Base-by-base conservation (phyloP, 2,888 invertebrate genomes). In the Dysmachus trigonus region DNA sequence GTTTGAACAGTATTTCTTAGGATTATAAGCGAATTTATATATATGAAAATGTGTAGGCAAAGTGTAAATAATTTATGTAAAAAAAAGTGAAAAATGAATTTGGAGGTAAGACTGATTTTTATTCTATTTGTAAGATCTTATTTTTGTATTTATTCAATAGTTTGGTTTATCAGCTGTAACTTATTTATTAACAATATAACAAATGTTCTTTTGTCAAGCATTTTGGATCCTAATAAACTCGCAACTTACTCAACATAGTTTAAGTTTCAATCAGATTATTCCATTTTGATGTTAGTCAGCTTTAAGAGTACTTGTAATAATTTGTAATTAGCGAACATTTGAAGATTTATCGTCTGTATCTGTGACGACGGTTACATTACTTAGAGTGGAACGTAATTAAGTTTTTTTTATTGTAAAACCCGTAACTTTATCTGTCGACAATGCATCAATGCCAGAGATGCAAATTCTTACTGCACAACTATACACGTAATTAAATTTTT, bases 31-130 rank as follows among this genome's bases (percentile, higher is more conserved):
- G 35, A 73, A 73, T 18, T n/a, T n/a, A n/a, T 41, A 73, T 73
- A 33, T 73, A n/a, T n/a, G 33, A 31, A 31, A 73, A 33, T 33
- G 31, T 35, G 73, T 73, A 81, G 30, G 30, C 22, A 27, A 81
- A 53, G 53, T 81, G 53, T 81, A 81, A 81, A 81, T 87, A 87
- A 72, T 87, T 86, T 13, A 85, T 71, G 62, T 79, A 85, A 84
- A 85, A 85, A 84, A 85, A 73, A 86, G 73, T 77, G 87, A 88
- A 85, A 87, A 85, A 87, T 86, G 86, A 88, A 88, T 88, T 87
- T 88, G 88, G 88, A 88, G 88, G 88, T 88, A 88, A 88, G 88
- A 88, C 88, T 88, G 88, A 88, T 88, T 88, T 87, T 88, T 85
- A 62, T 87, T 87, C 81, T 86, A 86, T 86, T 86, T 86, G 84